Evolutionary conservation across 64 coral and sea anemone species (phyloP).

Genomic region (Orbicella faveolata): DNA sequence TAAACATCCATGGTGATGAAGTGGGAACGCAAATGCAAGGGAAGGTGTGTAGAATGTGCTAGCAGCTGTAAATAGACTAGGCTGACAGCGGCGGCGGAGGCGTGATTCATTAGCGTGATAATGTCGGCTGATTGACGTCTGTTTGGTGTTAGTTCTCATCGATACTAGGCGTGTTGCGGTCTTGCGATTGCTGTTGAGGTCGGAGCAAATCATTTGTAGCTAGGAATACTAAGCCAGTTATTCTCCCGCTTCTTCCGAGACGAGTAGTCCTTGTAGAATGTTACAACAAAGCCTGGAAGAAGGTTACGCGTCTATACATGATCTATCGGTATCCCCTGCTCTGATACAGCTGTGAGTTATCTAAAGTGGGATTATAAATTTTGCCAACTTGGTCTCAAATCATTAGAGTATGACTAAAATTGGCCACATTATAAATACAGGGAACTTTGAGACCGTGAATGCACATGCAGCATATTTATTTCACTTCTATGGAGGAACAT

Average conservation of each 20-base stretch:
- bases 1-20: background rate
- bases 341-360: background rate
- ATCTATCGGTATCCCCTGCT: background rate
- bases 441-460: no score
- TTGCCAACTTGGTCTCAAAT: no score
- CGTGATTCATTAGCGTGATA: conserved; percentile 10
- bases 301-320: background rate
- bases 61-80: background rate
- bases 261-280: no score
- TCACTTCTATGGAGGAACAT: no score
- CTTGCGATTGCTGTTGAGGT: background rate
- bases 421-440: no score
- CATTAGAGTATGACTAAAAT: no score
- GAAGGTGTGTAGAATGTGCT: background rate
- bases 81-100: background rate
- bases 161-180: background rate
- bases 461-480: no score
- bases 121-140: conserved; percentile 11
- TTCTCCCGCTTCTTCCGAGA: background rate
- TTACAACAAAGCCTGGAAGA: background rate
- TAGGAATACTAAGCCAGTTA: background rate
- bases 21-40: background rate
- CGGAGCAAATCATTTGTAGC: background rate
- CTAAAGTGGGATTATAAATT: background rate
- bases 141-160: background rate